Base-by-base conservation (phyloP, 35 echinoderm and acorn worm species). In the Anneissia japonica region DNA sequence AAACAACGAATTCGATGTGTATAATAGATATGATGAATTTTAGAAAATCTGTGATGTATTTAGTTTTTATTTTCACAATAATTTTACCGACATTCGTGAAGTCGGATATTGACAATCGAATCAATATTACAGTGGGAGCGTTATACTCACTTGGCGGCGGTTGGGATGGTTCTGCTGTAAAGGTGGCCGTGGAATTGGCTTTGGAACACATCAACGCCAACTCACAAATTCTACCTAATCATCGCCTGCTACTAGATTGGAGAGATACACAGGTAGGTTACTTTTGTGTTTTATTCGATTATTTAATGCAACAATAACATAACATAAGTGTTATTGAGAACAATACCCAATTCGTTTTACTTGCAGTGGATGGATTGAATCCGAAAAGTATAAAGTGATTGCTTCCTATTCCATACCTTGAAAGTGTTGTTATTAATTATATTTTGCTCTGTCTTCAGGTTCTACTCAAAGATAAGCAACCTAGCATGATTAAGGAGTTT, bases 81-180 rank as follows among this genome's bases (percentile, higher is more conserved):
- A 16, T 45, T 16, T 45, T 16, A 45, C 40, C 40, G 4, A 7
- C 16, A 45, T 45, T 45, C 5, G 40, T 45, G 16, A 45, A 45
- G 16, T 45, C 40, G 40, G 40, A 45, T 64, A 64, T 23, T 2
- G 51, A 64, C 26, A 64, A 64, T 55, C 41, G 79, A 30, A 83
- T 72, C 32, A 79, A 89, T 74, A 76, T 89, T 17, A 89, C 87
- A 3, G 31, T 89, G 13, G 87, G 55, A 28, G 87, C 78, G 11
- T 39, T 89, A 38, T 89, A 82, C 40, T 76, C 78, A 21, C 32
- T 81, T 7, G 87, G 87, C 14, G 87, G 87, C 0, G 81, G 45
- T 38, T 89, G 87, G 87, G 87, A 89, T 75, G 87, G 79, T 45
- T 32, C 79, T 23, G 87, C 46, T 38, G 82, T 77, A n/a, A 41